Evolutionary conservation across 1,140 invertebrate genomes (phyloP).

Genomic region (Drosophila willistoni): DNA sequence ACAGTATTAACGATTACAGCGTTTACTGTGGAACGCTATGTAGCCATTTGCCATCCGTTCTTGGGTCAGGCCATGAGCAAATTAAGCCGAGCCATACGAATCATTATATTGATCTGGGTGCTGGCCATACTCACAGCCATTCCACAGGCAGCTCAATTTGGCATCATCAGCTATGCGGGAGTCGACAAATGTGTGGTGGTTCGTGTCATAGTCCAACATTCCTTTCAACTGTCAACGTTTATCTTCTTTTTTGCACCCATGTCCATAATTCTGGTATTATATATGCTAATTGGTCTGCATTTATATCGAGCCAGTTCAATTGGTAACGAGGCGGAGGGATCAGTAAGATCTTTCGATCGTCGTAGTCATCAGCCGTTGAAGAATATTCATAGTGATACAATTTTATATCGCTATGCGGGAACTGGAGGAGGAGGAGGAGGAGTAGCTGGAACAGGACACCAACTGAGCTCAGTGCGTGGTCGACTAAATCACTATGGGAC

Average conservation of each 20-base stretch:
- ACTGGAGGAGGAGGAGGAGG: neutral
- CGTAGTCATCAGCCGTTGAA: constrained; percentile 56
- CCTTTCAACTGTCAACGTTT: constrained; percentile 89
- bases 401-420: constrained; percentile 82
- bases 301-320: constrained; percentile 83
- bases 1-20: constrained; percentile 96
- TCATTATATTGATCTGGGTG: constrained; percentile 88
- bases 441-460: constrained; percentile 35
- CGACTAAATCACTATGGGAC: constrained; percentile 82
- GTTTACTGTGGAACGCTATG: constrained; percentile 97
- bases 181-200: constrained; percentile 85
- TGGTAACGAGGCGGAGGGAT: constrained; percentile 48
- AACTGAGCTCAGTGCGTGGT: constrained; percentile 75
- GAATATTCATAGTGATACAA: constrained; percentile 84
- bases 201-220: constrained; percentile 85
- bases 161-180: constrained; percentile 85
- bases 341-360: neutral
- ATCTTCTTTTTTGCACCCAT: constrained; percentile 92
- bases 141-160: constrained; percentile 91
- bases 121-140: constrained; percentile 89
- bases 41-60: constrained; percentile 97
- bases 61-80: constrained; percentile 93
- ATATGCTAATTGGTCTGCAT: constrained; percentile 88
- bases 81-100: constrained; percentile 87
- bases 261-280: constrained; percentile 89